Percentiles rank a stretch among this genome's conserved stretches.
Conservation (phyloP, 35 echinoderm and acorn worm genomes). For the Holothuria glaberrima region DNA sequence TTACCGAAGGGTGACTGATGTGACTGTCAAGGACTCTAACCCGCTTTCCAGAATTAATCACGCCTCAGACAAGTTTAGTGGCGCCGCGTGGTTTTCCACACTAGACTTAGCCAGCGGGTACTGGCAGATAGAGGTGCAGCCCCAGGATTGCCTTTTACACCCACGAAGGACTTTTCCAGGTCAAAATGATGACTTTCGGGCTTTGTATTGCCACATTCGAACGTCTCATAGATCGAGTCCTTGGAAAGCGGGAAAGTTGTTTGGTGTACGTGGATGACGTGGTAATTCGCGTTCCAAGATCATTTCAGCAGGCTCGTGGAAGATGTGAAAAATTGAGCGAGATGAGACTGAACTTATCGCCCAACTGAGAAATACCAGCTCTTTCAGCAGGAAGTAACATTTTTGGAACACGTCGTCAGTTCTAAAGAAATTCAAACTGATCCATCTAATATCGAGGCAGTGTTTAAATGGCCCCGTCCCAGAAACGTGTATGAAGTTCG, state of each 20-base stretch:
- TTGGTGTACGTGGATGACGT: conserved; percentile 53
- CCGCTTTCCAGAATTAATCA: conserved; percentile 61
- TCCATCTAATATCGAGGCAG: conserved; percentile 65
- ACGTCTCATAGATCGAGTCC: conserved; percentile 34
- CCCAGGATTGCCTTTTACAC: conserved; percentile 41
- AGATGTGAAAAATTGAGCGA: neutral
- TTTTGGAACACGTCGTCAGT: conserved; percentile 65
- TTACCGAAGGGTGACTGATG: conserved; percentile 59
- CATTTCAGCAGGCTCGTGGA: neutral
- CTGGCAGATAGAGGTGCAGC: conserved; percentile 66
- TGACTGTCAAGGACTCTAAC: conserved; percentile 56
- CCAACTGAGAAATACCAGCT: conserved; percentile 65
- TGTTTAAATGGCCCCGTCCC: conserved; percentile 55
- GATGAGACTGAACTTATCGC: conserved; percentile 62
- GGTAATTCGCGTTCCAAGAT: neutral
- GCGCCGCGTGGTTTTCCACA: conserved; percentile 47
- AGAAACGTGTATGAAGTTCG: conserved; percentile 27
- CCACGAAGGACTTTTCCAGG: conserved; percentile 50
- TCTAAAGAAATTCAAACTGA: no score
- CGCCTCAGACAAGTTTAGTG: conserved; percentile 43
- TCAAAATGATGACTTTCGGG: conserved; percentile 18
- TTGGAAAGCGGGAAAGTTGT: neutral
- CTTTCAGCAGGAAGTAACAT: conserved; percentile 35
- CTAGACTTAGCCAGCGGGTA: conserved; percentile 66
- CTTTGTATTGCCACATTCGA: conserved; percentile 7